Evolutionary conservation across 2,113 vertebrate genomes (phyloP), one percentile per base, ranked within the genome.

Genomic region (Nannobrachium achirus): DNA sequence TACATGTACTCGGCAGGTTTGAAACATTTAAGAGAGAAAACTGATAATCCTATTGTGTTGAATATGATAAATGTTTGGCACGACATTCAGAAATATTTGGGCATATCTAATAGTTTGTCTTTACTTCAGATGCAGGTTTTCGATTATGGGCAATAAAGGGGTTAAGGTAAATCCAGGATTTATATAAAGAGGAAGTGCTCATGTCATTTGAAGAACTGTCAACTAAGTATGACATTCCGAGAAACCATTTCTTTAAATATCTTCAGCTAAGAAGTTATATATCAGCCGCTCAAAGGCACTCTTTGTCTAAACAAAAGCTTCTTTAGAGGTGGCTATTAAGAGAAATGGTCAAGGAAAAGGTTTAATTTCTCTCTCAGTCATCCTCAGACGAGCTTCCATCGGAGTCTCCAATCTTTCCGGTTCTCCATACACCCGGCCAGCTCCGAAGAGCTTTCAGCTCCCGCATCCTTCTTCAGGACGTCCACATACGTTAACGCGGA

Each of bases 1-100:
- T 67, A 56, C 14, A 18, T 57, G 2, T 57, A 67, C 39, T 67
- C 64, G 10, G 19, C 64, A 44, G 39, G 56, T 45, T 33, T 46
- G 9, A 56, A 33, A 20, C 41, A 18, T 9, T 14, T 46, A 1
- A 25, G 19, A 9, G 51, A 56, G 7, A 13, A 49, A 15, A 49
- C 46, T 2, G 15, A 7, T 5, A 49, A n/a, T 49, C 46, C 46
- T 10, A 18, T 66, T 55, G 39, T 66, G 7, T 44, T 44, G 14
- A 55, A 66, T 44, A 45, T 16, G 14, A 66, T 66, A 13, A 56
- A 44, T n/a, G 13, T 66, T 15, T 66, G 40, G 51, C 56, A 20
- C 19, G n/a, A 44, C 9, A 13, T 45, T 13, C 18, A 1, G 14
- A 13, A 56, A 55, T 6, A 25, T 19, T n/a, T 56, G 8, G 40